Evolutionary conservation across 2,797 vertebrate species (phyloP), one percentile per base, ranked within the genome.

Genomic region (Myiothlypis chrysogaster): DNA sequence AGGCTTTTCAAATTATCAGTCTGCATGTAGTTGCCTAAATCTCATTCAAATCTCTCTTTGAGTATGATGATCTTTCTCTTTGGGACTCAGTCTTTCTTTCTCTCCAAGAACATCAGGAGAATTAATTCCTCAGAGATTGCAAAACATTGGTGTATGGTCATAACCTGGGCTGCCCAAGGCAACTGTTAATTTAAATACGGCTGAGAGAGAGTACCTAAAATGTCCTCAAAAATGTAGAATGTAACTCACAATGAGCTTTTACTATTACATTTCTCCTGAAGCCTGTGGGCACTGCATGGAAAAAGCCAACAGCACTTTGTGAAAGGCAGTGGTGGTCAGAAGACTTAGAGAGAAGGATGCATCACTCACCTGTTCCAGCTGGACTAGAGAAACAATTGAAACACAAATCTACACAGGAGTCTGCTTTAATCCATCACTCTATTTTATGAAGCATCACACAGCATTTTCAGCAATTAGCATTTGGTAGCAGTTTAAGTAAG

Each of bases 361-460:
- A 59, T n/a, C 19, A 32, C 50, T 94, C 43, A 85, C 47, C 52
- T 81, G 50, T 27, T 80, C n/a, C 0, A 1, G 50, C 61, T 61
- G 76, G 52, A 60, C 60, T 49, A 71, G 34, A 78, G 82, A 81
- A 94, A 87, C 35, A 63, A 91, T 73, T 52, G 80, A 95, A 95
- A 93, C 69, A 82, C 60, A 92, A 89, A 69, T 61, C 80, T 96
- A 86, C 94, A 86, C 72, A 60, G 63, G 47, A 89, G 70, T 91
- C 90, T 94, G 91, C 89, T 96, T 96, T 86, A 91, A 96, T 94
- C 80, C 83, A 91, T 87, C 91, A 92, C 83, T 91, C 94, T 87
- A 68, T 93, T 93, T 96, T 78, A 97, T 87, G 87, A 89, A 94
- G 94, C 88, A 95, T 91, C 95, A 87, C 85, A 96, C 91, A 87